A percentile compares a stretch with the other conserved stretches of the same genome.
These are phyloP conservation scores for Herminia tarsipennalis DNA, from an alignment of 2,888 invertebrate species.

Conservation along the genomic window DNA sequence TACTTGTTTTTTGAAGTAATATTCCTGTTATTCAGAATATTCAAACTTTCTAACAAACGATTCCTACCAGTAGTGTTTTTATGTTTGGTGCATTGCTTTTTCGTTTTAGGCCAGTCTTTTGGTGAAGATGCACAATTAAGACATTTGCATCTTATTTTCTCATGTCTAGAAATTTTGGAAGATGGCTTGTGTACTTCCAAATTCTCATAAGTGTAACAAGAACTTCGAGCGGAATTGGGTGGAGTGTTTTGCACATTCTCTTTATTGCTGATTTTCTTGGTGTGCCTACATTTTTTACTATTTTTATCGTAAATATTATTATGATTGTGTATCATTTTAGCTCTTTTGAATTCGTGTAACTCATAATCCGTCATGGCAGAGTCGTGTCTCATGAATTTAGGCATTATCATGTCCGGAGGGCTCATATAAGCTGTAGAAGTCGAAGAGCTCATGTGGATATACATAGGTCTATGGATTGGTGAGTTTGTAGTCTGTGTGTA, in stretches of 20 bases:
- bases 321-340: constrained; percentile 7
- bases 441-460: constrained; percentile 78
- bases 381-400: constrained; percentile 59
- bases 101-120: constrained; percentile 13
- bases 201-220: constrained; percentile 15
- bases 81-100: constrained; percentile 35
- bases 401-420: constrained; percentile 76
- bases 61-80: constrained; percentile 34
- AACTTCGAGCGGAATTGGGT: constrained; percentile 58
- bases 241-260: constrained; percentile 43
- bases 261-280: constrained; percentile 31
- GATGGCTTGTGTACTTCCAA: constrained; percentile 15
- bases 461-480: constrained; percentile 61
- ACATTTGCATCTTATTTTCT: constrained; percentile 36
- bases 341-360: constrained; percentile 37
- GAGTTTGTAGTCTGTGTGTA: constrained; percentile 74
- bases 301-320: background rate
- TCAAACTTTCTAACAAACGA: constrained; percentile 32
- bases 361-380: constrained; percentile 48
- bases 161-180: constrained; percentile 4
- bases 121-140: constrained; percentile 34
- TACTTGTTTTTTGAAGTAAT: constrained; percentile 32
- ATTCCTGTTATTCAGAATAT: constrained; percentile 12
- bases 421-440: constrained; percentile 83
- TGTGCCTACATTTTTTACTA: constrained; percentile 46